Evolutionary conservation across 2,113 vertebrate species (phyloP).

Genomic region (Hemibagrus wyckioides): DNA sequence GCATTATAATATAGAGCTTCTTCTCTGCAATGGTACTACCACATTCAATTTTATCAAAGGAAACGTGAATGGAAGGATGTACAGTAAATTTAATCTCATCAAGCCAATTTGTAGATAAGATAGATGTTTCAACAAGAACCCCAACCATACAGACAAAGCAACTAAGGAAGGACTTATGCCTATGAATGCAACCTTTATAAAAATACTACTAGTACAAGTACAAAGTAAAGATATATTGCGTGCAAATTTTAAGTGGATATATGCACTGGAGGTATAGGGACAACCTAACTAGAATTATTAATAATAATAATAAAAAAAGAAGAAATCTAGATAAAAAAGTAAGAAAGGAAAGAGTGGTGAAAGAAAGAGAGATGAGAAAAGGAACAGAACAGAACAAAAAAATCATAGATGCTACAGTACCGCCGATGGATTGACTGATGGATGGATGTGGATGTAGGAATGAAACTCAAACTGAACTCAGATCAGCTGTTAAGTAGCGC

Average conservation of each 20-base stretch:
- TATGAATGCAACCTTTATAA: neutral
- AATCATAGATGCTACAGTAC: slow-evolving; percentile 69
- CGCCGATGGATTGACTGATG: slow-evolving; percentile 62
- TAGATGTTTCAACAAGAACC: neutral
- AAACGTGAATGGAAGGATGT: neutral
- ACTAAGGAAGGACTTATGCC: neutral
- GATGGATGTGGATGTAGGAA: slow-evolving; percentile 64
- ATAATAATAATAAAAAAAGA: neutral
- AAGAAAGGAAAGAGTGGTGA: slow-evolving; percentile 4
- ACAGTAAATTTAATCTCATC: neutral
- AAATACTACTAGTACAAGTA: neutral
- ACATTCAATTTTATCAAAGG: neutral
- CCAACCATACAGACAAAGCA: neutral
- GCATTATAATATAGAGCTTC: neutral
- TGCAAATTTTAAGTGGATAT: neutral
- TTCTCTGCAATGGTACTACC: neutral
- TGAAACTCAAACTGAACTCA: slow-evolving; percentile 69
- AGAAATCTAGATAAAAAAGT: neutral
- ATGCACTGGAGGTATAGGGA: neutral
- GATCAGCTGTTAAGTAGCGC: slow-evolving; percentile 59
- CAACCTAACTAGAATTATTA: neutral
- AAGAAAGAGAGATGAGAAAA: slow-evolving; percentile 9
- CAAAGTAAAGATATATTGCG: neutral
- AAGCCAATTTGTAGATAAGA: neutral
- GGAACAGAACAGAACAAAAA: slow-evolving; percentile 55